These are phyloP conservation scores for Drosophila sulfurigaster DNA, from an alignment of 1,140 invertebrate genomes.

Conservation along the genomic window DNA sequence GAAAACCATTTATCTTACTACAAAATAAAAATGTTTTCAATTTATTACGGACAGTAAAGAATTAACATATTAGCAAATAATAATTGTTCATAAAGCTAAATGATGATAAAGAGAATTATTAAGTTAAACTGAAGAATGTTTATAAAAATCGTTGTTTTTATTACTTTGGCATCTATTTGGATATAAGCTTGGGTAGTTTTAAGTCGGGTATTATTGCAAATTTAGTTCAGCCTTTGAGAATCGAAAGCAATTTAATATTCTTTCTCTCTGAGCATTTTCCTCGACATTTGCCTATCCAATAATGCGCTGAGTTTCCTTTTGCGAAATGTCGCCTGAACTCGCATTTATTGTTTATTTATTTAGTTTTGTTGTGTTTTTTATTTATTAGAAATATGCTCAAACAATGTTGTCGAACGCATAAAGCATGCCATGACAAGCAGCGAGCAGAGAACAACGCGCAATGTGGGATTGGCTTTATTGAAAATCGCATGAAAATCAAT, in stretches of 20 bases:
- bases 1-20: no score
- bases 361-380: conserved; percentile 16
- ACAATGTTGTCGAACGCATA: conserved; percentile 30
- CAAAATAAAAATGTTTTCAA: no score
- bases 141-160: no score
- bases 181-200: no score
- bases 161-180: no score
- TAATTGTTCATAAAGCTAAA: no score
- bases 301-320: not conserved
- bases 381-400: conserved; percentile 16
- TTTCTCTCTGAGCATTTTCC: not conserved
- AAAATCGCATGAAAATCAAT: conserved; percentile 79
- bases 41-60: no score
- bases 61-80: no score
- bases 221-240: not conserved
- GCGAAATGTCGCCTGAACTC: not conserved
- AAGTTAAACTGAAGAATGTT: no score
- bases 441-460: conserved; percentile 34
- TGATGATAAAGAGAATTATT: no score
- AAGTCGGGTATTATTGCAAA: not conserved
- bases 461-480: conserved; percentile 78
- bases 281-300: not conserved
- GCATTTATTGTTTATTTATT: conserved; percentile 17
- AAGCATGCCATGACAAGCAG: conserved; percentile 41
- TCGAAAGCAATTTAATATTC: not conserved